These are phyloP conservation scores for Aythya baeri DNA, from an alignment of 2,113 vertebrate genomes.

Conservation along the genomic window DNA sequence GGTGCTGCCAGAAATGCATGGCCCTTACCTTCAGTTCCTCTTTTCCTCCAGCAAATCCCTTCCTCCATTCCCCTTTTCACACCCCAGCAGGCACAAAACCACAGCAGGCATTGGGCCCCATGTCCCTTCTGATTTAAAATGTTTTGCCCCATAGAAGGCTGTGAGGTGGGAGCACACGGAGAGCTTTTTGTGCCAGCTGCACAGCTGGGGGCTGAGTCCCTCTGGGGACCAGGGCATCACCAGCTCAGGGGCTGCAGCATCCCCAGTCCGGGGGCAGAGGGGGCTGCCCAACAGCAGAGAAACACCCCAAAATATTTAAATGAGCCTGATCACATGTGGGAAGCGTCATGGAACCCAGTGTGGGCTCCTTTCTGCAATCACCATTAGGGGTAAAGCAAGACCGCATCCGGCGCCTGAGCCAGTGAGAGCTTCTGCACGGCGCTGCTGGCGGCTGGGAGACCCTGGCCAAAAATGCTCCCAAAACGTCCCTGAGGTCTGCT, in stretches of 20 bases:
- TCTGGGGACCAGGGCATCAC: too few relatives aligned
- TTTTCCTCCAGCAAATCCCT: background rate
- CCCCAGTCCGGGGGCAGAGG: background rate
- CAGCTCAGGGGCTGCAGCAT: rapidly evolving
- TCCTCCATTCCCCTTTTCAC: too few relatives aligned
- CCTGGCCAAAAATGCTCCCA: background rate
- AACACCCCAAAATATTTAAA: conserved; percentile 18
- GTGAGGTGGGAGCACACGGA: background rate
- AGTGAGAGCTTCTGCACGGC: rapidly evolving
- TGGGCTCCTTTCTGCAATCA: background rate
- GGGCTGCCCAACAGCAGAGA: background rate
- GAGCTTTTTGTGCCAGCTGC: background rate
- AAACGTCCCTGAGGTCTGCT: background rate
- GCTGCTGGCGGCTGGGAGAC: background rate
- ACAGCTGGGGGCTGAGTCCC: background rate
- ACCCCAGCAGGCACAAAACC: background rate
- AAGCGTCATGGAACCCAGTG: background rate
- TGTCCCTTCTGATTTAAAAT: rapidly evolving
- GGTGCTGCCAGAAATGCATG: too few relatives aligned
- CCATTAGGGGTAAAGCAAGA: background rate
- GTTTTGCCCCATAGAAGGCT: background rate
- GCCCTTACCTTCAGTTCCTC: background rate
- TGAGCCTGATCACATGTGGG: background rate
- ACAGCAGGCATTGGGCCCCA: background rate
- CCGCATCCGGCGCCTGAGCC: conserved; percentile 8